Conservation (phyloP, 2,113 vertebrate genomes). For the Maccullochella peelii region DNA sequence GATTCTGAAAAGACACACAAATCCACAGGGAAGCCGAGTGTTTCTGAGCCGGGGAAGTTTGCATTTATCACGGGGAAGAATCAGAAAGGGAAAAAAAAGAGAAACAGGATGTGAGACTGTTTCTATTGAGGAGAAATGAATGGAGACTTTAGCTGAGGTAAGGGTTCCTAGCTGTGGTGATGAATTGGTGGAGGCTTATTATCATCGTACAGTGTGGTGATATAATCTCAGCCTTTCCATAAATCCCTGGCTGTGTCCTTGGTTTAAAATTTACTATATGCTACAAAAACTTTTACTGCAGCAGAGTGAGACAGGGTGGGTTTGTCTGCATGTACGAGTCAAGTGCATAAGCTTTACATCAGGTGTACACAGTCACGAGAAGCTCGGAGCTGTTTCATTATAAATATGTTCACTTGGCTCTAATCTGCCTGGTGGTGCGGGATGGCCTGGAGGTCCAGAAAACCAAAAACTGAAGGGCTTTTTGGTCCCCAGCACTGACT, state of each 20-base stretch:
- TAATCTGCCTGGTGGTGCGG: neutral
- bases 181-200: constrained; percentile 71
- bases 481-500: neutral
- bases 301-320: neutral
- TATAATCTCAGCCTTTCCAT: constrained; percentile 70
- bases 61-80: constrained; percentile 59
- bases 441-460: neutral
- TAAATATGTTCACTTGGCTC: neutral
- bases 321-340: constrained; percentile 5
- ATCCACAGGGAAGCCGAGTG: constrained; percentile 20
- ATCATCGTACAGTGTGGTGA: constrained; percentile 62
- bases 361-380: neutral
- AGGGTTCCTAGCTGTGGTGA: constrained; percentile 63
- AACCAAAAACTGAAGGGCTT: neutral
- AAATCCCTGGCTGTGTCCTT: constrained; percentile 67
- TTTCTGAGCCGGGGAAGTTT: constrained; percentile 54
- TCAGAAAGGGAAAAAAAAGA: constrained; percentile 35
- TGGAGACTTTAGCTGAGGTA: constrained; percentile 74
- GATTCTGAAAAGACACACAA: constrained; percentile 34
- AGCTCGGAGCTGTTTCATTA: neutral
- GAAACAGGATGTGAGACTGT: constrained; percentile 33
- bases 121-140: constrained; percentile 69
- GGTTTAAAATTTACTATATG: constrained; percentile 56
- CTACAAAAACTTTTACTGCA: constrained; percentile 45
- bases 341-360: neutral